phyloP scores from a whole-genome alignment of 2,888 invertebrate genomes.

The Mesorhabditis spiculigera region DNA sequence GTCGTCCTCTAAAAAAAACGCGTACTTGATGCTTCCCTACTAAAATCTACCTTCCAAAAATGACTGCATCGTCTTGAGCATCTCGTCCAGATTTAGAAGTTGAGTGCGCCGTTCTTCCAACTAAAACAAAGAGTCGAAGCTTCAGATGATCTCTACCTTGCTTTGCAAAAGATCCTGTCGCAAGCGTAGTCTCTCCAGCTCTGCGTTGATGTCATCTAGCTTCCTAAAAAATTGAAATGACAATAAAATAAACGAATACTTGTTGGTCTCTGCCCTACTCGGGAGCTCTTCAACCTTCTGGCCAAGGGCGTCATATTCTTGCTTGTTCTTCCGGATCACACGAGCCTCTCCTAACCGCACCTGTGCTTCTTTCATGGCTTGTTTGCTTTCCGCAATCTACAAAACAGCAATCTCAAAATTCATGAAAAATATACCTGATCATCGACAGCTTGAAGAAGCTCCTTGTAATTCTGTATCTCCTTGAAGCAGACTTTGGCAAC shows the following conservation, averaged over 20 bases:
- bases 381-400: slow-evolving; percentile 15
- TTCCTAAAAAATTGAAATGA: slow-evolving; percentile 20
- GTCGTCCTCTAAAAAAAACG: too few relatives aligned
- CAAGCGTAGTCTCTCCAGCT: slow-evolving; percentile 40
- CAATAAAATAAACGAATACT: slow-evolving; percentile 11
- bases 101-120: slow-evolving; percentile 30
- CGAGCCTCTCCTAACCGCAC: slow-evolving; percentile 35
- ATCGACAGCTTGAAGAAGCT: slow-evolving; percentile 28
- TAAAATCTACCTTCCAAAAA: slow-evolving; percentile 32
- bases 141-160: slow-evolving; percentile 21
- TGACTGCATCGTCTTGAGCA: slow-evolving; percentile 30
- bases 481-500: slow-evolving; percentile 24
- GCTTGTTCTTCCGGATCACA: slow-evolving; percentile 38
- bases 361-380: slow-evolving; percentile 46
- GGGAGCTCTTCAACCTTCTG: slow-evolving; percentile 42
- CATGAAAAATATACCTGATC: slow-evolving; percentile 18
- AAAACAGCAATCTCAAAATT: background rate
- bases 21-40: too few relatives aligned
- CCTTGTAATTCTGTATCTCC: slow-evolving; percentile 28
- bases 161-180: slow-evolving; percentile 41
- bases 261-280: slow-evolving; percentile 32
- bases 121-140: slow-evolving; percentile 17
- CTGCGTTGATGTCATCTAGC: slow-evolving; percentile 37
- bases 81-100: slow-evolving; percentile 30
- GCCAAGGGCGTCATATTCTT: slow-evolving; percentile 49